Percentiles rank a stretch among this genome's conserved stretches.
Evolutionary conservation across 1,140 invertebrate genomes (phyloP).

Genomic region (Caenorhabditis latens): DNA sequence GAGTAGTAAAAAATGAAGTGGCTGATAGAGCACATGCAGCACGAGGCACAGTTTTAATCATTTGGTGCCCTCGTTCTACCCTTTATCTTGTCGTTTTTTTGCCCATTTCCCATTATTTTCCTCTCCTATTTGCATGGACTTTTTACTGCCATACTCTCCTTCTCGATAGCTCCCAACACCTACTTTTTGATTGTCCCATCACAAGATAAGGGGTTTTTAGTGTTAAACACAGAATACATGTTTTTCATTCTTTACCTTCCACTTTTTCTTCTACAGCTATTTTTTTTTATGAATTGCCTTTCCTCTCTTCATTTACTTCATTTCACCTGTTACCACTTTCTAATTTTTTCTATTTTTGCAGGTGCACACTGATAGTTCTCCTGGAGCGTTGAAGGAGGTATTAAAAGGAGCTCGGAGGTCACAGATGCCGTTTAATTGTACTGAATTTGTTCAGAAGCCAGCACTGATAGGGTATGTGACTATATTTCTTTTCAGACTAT

Average conservation of each 20-base stretch:
- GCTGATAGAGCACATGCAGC: constrained; percentile 1
- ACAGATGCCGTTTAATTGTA: constrained; percentile 8
- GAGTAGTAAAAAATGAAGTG: background rate
- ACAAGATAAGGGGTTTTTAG: constrained; percentile 17
- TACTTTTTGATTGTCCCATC: constrained; percentile 14
- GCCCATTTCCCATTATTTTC: background rate
- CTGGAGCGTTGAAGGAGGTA: background rate
- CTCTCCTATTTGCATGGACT: constrained; percentile 33
- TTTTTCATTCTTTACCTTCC: background rate
- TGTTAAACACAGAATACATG: constrained; percentile 8
- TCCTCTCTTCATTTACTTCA: too few relatives aligned
- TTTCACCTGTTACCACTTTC: background rate
- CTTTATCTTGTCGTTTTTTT: constrained; percentile 37
- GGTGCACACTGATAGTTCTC: constrained; percentile 38
- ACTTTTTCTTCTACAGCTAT: background rate
- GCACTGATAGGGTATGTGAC: constrained; percentile 25
- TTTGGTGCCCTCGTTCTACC: constrained; percentile 22
- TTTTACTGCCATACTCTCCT: constrained; percentile 13
- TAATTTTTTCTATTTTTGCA: background rate
- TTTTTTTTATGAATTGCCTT: background rate
- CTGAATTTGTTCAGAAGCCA: background rate
- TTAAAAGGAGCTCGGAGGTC: constrained; percentile 13
- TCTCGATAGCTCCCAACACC: constrained; percentile 15
- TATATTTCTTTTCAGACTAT: background rate
- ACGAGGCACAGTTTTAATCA: constrained; percentile 33